These are phyloP conservation scores for Hyppa rectilinea DNA, from an alignment of 2,888 invertebrate species.

Conservation along the genomic window DNA sequence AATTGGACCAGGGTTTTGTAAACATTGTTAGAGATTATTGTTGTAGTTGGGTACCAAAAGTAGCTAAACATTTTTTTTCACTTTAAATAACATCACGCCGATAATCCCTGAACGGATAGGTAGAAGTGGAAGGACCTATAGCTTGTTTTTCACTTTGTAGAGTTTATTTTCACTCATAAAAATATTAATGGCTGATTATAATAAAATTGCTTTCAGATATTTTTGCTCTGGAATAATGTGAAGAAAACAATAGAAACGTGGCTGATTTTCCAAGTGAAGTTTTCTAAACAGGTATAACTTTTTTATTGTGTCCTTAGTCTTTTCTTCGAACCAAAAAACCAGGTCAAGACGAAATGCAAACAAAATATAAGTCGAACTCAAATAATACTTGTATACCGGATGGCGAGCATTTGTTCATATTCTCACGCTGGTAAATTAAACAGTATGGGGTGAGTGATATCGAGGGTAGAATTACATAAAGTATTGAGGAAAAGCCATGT, in stretches of 20 bases:
- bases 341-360: constrained; percentile 5
- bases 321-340: not conserved
- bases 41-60: not conserved
- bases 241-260: constrained; percentile 13
- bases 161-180: constrained; percentile 26
- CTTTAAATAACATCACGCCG: no score
- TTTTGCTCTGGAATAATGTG: not conserved
- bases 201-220: constrained; percentile 15
- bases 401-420: constrained; percentile 41
- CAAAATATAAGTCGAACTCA: not conserved
- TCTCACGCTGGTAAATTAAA: constrained; percentile 56
- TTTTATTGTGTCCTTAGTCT: no score
- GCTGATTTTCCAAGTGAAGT: not conserved
- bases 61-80: not conserved
- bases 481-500: constrained; percentile 16
- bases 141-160: not conserved
- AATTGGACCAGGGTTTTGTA: not conserved
- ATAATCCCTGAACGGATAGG: no score
- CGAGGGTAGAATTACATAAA: constrained; percentile 34
- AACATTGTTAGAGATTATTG: not conserved
- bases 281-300: not conserved
- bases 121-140: no score
- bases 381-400: constrained; percentile 21
- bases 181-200: constrained; percentile 18
- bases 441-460: constrained; percentile 30